Base-by-base conservation (phyloP, 1,140 invertebrate species). In the Drosophila mayri region DNA sequence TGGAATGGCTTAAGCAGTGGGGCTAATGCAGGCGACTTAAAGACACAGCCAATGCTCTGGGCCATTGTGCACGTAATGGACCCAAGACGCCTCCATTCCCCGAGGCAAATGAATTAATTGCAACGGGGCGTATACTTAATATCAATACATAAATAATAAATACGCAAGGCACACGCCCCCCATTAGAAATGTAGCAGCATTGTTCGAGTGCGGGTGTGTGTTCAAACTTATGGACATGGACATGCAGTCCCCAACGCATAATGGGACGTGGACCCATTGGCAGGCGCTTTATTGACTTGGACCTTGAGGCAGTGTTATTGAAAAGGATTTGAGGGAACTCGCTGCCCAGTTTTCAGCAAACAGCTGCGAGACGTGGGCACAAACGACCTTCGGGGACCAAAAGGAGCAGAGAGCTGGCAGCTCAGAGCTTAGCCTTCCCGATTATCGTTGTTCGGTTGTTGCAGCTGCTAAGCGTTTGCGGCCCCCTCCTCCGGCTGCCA, bases 91-190 rank as follows among this genome's bases (percentile, higher is more conserved):
- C 30, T 37, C 18, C 14, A n/a, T 28, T 83, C 52, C 84, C 84
- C 41, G 16, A 46, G 70, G 85, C 66, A 70, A 84, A 81, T 90
- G 62, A 88, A 78, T 67, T 90, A 90, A 88, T 90, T 88, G 85
- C 85, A 81, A 65, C 77, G 65, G 28, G 61, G 67, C 77, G 77
- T 79, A 79, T 79, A 79, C 62, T 79, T 85, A 74, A 90, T 90
- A 85, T 88, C 74, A 66, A 90, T 90, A 81, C 80, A 88, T 88
- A 88, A 78, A 81, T 88, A 88, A 88, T 90, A 71, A 73, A 81
- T 90, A 52, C 30, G 40, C 37, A 18, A 41, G n/a, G 73, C 64
- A 54, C 49, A 66, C 58, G 38, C 62, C 49, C 78, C 73, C 73
- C 71, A 28, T 54, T 70, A 71, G 63, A 49, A 71, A 54, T 79